Evolutionary conservation across 2,888 invertebrate species (phyloP).

Genomic region (Coleophora flavipennella): DNA sequence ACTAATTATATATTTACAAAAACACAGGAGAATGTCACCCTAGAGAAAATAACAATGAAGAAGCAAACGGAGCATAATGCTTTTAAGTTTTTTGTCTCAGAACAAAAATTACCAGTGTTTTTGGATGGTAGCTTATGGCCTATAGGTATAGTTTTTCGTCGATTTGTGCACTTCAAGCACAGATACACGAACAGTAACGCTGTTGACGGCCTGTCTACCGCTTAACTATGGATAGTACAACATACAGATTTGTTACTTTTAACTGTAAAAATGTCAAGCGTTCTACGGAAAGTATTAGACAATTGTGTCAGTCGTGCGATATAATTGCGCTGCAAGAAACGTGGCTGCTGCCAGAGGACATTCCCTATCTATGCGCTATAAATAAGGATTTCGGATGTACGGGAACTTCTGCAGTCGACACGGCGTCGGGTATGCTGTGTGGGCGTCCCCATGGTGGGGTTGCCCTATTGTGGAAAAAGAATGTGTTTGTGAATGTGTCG

Average conservation of each 20-base stretch:
- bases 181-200: background rate
- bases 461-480: constrained; percentile 10
- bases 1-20: constrained; percentile 9
- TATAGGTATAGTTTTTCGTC: constrained; percentile 8
- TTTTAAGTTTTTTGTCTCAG: constrained; percentile 12
- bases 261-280: constrained; percentile 19
- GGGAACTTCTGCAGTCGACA: constrained; percentile 8
- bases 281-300: constrained; percentile 13
- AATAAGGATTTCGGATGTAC: background rate
- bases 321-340: constrained; percentile 18
- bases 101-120: constrained; percentile 7
- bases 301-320: constrained; percentile 12
- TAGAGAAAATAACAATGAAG: constrained; percentile 10
- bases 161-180: constrained; percentile 5
- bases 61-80: constrained; percentile 4
- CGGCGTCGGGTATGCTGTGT: constrained; percentile 5
- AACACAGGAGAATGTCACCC: constrained; percentile 5
- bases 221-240: background rate
- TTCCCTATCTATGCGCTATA: constrained; percentile 2
- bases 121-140: constrained; percentile 14
- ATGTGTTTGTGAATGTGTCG: background rate
- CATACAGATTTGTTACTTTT: constrained; percentile 12
- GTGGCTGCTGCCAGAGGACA: constrained; percentile 18
- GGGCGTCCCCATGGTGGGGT: constrained; percentile 11
- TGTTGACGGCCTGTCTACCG: too few relatives aligned